A percentile compares a stretch with the other conserved stretches of the same genome.
Evolutionary conservation across 2,888 invertebrate genomes (phyloP).

Genomic region (Tetrapedia diversipes): DNA sequence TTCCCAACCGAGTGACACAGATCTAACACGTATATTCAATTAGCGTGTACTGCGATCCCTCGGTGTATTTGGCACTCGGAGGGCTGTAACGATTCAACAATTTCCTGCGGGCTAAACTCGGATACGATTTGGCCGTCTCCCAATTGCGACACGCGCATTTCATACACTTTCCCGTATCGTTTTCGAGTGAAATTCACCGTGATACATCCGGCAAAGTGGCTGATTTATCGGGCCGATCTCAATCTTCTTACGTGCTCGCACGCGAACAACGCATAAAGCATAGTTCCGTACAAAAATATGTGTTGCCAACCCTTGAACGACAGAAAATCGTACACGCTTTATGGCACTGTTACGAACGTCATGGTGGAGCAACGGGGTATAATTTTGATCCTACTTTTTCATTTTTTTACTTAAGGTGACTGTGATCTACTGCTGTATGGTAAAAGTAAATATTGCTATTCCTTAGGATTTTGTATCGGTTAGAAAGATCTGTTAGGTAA

Average conservation of each 20-base stretch:
- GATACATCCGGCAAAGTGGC: constrained; percentile 1
- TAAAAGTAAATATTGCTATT: too few relatives aligned
- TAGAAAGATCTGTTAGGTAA: too few relatives aligned
- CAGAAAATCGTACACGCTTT: background rate
- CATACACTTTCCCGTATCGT: constrained; percentile 35
- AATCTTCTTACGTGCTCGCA: constrained; percentile 19
- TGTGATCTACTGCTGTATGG: too few relatives aligned
- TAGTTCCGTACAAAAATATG: background rate
- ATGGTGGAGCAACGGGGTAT: too few relatives aligned
- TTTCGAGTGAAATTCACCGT: constrained; percentile 65
- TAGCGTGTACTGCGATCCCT: constrained; percentile 39
- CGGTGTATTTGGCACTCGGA: constrained; percentile 48
- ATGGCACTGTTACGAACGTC: background rate
- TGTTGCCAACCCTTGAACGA: background rate
- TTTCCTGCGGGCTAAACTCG: constrained; percentile 55
- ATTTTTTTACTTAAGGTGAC: too few relatives aligned
- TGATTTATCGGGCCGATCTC: constrained; percentile 22
- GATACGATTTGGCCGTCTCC: constrained; percentile 65
- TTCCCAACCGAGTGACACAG: constrained; percentile 11
- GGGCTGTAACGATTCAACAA: constrained; percentile 57
- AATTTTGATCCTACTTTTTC: too few relatives aligned
- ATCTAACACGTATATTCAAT: constrained; percentile 64
- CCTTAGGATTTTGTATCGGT: too few relatives aligned
- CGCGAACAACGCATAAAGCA: constrained; percentile 16
- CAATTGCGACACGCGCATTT: constrained; percentile 61